A percentile compares a stretch with the other conserved stretches of the same genome.
Conservation (phyloP, 2,797 vertebrate genomes). For the Crocidura indochinensis region DNA sequence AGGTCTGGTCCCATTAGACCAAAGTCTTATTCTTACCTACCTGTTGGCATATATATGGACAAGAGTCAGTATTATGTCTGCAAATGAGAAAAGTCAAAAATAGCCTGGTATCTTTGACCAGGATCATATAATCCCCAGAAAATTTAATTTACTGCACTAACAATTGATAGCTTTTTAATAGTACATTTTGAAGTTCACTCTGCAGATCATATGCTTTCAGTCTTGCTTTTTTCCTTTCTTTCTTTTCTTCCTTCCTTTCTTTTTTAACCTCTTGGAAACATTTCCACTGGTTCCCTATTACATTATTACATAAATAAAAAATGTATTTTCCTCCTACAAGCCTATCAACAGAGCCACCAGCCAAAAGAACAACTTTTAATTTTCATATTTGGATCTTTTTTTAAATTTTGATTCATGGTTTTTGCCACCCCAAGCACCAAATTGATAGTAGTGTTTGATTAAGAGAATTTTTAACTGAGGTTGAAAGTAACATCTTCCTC, state of each 20-base stretch:
- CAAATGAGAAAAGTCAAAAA: constrained; percentile 57
- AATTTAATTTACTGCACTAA: background rate
- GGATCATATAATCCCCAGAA: constrained; percentile 6
- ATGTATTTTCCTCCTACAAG: too few species aligned
- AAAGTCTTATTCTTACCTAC: constrained; percentile 9
- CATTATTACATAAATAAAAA: background rate
- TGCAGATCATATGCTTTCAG: too few species aligned
- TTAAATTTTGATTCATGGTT: constrained; percentile 59
- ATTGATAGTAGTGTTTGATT: constrained; percentile 35
- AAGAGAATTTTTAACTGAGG: constrained; percentile 68
- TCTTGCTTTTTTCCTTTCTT: too few species aligned
- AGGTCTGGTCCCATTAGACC: too few species aligned
- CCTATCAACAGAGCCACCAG: too few species aligned
- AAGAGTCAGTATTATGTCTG: constrained; percentile 13
- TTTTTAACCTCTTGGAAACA: background rate
- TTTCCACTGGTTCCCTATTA: background rate
- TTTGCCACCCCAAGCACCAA: constrained; percentile 31
- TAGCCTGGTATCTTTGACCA: constrained; percentile 6
- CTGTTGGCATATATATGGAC: constrained; percentile 48
- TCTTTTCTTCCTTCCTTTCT: too few species aligned
- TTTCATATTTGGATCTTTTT: background rate
- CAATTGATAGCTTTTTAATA: background rate
- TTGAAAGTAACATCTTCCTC: constrained; percentile 36
- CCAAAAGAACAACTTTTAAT: background rate
- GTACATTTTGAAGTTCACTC: background rate